These are phyloP conservation scores for Acomys russatus DNA, from an alignment of 2,797 vertebrate genomes.

Conservation along the genomic window DNA sequence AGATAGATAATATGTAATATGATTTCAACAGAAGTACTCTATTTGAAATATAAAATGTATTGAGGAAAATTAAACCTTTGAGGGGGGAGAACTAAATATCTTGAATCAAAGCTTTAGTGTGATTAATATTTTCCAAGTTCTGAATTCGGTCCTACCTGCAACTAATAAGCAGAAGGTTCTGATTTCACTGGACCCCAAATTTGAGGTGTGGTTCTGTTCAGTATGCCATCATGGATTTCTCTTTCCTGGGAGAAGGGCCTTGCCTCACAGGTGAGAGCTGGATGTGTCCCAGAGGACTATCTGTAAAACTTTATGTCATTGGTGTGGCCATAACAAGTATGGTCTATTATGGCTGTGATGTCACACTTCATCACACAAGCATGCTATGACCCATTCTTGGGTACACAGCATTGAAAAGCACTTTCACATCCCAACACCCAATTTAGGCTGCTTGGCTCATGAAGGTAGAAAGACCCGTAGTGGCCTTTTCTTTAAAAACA, in stretches of 20 bases:
- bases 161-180: not conserved
- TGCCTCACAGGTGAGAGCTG: not conserved
- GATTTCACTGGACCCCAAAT: not conserved
- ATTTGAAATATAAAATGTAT: not conserved
- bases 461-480: not conserved
- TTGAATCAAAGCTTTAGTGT: slow-evolving; percentile 25
- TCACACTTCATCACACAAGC: not conserved
- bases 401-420: not conserved
- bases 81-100: not conserved
- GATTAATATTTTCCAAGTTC: slow-evolving; percentile 31
- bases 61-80: slow-evolving; percentile 16
- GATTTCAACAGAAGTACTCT: not conserved
- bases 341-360: not conserved
- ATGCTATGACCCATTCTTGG: not conserved
- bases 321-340: not conserved
- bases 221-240: not conserved
- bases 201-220: not conserved
- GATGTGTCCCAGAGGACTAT: not conserved
- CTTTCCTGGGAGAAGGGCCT: not conserved
- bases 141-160: not conserved
- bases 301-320: not conserved
- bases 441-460: not conserved
- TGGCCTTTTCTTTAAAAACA: slow-evolving; percentile 38
- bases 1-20: not conserved
- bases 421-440: not conserved